phyloP scores from a whole-genome alignment of 1,140 invertebrate species.

The Hormaphis cornu region DNA sequence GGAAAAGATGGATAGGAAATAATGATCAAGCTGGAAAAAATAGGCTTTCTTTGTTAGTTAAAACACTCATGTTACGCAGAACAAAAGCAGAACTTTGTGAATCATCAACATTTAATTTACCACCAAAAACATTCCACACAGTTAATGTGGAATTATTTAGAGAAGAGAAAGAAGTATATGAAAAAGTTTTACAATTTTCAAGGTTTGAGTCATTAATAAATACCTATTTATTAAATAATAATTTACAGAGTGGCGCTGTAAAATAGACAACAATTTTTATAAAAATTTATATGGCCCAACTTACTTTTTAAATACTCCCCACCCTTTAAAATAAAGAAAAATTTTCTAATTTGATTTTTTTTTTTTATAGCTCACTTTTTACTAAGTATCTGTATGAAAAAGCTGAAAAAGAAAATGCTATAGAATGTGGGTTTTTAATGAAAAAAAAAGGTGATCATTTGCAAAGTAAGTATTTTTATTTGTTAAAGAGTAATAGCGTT shows the following conservation, averaged over 20 bases:
- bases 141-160: conserved; percentile 53
- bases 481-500: no score
- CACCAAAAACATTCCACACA: conserved; percentile 51
- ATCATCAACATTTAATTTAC: conserved; percentile 53
- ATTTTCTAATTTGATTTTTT: not conserved
- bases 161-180: conserved; percentile 67
- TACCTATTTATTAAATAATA: no score
- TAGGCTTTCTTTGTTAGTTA: conserved; percentile 66
- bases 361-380: conserved; percentile 56
- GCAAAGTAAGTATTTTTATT: not conserved
- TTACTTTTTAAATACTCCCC: no score
- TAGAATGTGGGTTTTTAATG: conserved; percentile 37
- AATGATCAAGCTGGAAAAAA: conserved; percentile 60
- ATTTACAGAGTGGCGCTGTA: no score
- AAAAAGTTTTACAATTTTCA: conserved; percentile 46
- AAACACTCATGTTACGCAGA: conserved; percentile 68
- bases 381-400: conserved; percentile 64
- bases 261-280: no score
- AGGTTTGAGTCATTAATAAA: conserved; percentile 27
- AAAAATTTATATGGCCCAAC: no score
- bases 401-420: conserved; percentile 52
- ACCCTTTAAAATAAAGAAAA: no score
- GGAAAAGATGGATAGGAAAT: conserved; percentile 62
- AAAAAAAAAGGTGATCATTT: conserved; percentile 33
- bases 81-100: conserved; percentile 69